phyloP scores from a whole-genome alignment of 2,888 invertebrate species.

The Parnassius orleans region DNA sequence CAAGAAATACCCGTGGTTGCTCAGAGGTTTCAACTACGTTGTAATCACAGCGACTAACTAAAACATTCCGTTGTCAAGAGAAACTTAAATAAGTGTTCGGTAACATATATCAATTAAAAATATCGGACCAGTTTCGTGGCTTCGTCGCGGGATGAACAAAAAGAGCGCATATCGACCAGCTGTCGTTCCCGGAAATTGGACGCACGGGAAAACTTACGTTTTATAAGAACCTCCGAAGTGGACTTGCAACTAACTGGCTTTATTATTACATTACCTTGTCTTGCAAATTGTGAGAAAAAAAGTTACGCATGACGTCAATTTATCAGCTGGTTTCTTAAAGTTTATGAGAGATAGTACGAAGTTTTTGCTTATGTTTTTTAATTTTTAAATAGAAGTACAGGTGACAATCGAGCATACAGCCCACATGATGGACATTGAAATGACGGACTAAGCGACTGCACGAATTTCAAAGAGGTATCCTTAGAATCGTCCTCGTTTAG shows the following conservation, averaged over 20 bases:
- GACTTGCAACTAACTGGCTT: constrained; percentile 4
- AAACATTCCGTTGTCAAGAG: background rate
- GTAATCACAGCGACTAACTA: background rate
- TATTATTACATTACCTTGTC: constrained; percentile 4
- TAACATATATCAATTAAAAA: constrained; percentile 5
- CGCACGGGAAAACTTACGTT: constrained; percentile 17
- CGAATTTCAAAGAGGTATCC: too few species aligned
- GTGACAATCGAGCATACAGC: too few species aligned
- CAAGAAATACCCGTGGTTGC: too few species aligned
- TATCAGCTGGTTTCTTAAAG: background rate
- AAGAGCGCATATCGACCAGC: constrained; percentile 18
- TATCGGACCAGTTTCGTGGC: constrained; percentile 9
- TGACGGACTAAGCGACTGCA: too few species aligned
- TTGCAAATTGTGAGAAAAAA: constrained; percentile 8
- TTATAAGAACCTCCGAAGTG: constrained; percentile 3
- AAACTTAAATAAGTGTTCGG: background rate
- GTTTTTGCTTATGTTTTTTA: too few species aligned
- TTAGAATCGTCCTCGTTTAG: too few species aligned
- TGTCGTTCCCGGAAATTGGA: constrained; percentile 27
- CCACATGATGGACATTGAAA: too few species aligned
- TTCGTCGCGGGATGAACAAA: background rate
- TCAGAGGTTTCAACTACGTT: background rate
- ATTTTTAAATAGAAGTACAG: too few species aligned
- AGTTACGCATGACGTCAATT: constrained; percentile 14
- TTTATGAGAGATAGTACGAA: background rate